Evolutionary conservation across 2,797 vertebrate genomes (phyloP).

Genomic region (Enteromius paludinosus): DNA sequence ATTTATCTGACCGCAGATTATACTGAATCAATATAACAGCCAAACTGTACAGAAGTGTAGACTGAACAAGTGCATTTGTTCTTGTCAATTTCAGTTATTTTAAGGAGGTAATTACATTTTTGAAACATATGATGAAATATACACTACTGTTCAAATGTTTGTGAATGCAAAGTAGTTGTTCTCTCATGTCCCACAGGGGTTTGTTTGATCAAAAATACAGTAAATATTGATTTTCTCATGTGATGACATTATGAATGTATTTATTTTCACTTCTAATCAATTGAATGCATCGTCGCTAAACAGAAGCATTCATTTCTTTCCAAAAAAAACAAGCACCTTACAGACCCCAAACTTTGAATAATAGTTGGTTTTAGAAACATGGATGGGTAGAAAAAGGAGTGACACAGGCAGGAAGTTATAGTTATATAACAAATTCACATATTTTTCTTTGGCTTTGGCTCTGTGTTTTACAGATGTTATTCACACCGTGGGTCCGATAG

Average conservation of each 20-base stretch:
- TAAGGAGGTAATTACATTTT: background rate
- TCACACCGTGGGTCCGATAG: slow-evolving; percentile 89
- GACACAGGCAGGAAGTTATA: background rate
- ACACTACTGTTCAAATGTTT: background rate
- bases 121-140: background rate
- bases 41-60: background rate
- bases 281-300: background rate
- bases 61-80: background rate
- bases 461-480: slow-evolving; percentile 81
- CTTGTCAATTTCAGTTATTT: background rate
- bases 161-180: background rate
- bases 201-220: background rate
- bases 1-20: background rate
- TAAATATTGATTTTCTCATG: background rate
- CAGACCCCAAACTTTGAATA: background rate
- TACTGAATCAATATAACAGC: background rate
- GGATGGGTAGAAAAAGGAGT: background rate
- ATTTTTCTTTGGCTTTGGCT: slow-evolving; percentile 21
- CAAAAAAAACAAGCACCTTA: background rate
- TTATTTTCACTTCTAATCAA: background rate
- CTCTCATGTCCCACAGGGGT: background rate
- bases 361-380: background rate
- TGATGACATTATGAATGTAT: background rate
- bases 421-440: slow-evolving; percentile 15
- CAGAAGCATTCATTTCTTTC: background rate